phyloP scores from a whole-genome alignment of 2,113 vertebrate species.

The Ancistrus triradiatus region DNA sequence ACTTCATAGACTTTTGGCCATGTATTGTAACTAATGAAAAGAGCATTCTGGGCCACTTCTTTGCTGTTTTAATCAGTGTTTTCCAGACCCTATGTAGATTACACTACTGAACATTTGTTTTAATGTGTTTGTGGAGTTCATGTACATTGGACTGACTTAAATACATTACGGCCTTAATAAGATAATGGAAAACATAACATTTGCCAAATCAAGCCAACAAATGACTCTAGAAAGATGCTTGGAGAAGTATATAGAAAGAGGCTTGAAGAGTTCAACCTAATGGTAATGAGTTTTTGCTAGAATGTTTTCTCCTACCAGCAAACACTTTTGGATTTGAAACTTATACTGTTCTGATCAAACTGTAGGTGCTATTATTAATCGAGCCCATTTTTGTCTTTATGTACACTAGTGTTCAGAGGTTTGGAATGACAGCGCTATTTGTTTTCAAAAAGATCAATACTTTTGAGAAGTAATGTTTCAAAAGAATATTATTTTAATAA shows the following conservation, averaged over 20 bases:
- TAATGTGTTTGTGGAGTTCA: slow-evolving; percentile 20
- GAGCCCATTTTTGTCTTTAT: slow-evolving; percentile 10
- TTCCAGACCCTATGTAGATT: slow-evolving; percentile 26
- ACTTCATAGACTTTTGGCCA: neutral
- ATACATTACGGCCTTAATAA: slow-evolving; percentile 34
- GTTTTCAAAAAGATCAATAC: no score
- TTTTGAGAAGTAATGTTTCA: no score
- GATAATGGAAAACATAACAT: slow-evolving; percentile 25
- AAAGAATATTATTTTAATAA: no score
- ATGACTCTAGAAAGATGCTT: slow-evolving; percentile 1
- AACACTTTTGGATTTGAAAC: slow-evolving; percentile 8
- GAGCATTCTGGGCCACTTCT: neutral
- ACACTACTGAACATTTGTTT: slow-evolving; percentile 17
- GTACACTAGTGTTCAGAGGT: no score
- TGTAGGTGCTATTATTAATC: slow-evolving; percentile 37
- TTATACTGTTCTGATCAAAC: slow-evolving; percentile 1
- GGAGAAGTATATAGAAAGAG: neutral
- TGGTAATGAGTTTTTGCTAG: neutral
- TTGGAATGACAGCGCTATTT: no score
- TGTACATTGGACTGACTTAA: slow-evolving; percentile 30
- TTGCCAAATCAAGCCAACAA: slow-evolving; percentile 23
- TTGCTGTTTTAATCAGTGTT: neutral
- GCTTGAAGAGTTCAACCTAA: neutral
- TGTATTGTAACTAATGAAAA: neutral
- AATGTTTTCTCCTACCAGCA: slow-evolving; percentile 20